Evolutionary conservation across 1,140 invertebrate species (phyloP).

Genomic region (Eumaeus atala): DNA sequence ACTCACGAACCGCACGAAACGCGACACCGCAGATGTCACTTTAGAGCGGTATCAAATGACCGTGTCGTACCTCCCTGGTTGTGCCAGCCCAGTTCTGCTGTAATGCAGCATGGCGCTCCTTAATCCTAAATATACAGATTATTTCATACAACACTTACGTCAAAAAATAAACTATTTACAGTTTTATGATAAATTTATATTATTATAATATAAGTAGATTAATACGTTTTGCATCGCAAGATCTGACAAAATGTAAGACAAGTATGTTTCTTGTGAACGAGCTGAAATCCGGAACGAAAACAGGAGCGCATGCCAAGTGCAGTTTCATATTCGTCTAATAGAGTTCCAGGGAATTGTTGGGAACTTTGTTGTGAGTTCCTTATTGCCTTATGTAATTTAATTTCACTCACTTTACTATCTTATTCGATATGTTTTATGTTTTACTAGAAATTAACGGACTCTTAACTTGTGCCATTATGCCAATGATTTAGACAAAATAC

Average conservation of each 20-base stretch:
- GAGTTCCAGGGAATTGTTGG: slow-evolving; percentile 22
- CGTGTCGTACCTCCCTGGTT: no score
- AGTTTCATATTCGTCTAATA: slow-evolving; percentile 30
- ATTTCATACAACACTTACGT: no score
- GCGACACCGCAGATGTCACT: no score
- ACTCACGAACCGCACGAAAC: no score
- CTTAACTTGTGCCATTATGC: background rate
- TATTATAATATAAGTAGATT: no score
- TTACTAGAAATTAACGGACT: background rate
- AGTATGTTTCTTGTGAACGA: slow-evolving; percentile 29
- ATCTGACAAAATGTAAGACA: slow-evolving; percentile 20
- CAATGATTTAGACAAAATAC: no score
- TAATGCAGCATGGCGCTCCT: no score
- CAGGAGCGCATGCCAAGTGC: slow-evolving; percentile 33
- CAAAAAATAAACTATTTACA: no score
- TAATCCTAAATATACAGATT: no score
- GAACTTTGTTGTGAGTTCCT: slow-evolving; percentile 27
- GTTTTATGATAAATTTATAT: no score
- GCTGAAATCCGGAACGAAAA: slow-evolving; percentile 29
- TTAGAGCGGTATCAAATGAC: no score
- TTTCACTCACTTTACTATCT: slow-evolving; percentile 17
- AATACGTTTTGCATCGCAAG: background rate
- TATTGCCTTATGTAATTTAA: slow-evolving; percentile 25
- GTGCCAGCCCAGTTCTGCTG: no score
- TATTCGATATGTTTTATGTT: slow-evolving; percentile 5